Base-by-base conservation (phyloP, 2,888 invertebrate genomes). In the Dexiosoma caninum region DNA sequence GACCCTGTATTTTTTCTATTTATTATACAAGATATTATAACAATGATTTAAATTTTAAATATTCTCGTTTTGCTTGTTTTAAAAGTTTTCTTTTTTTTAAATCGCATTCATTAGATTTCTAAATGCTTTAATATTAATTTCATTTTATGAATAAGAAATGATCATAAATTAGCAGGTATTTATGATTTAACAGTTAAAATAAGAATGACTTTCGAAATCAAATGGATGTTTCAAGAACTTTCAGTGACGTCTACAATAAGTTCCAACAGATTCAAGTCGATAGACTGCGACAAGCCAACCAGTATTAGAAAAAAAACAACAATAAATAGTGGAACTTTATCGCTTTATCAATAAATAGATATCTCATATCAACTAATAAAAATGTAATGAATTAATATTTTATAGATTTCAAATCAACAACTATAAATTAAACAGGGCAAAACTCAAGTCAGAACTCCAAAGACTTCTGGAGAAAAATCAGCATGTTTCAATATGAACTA, bases 311-410 rank as follows among this genome's bases (percentile, higher is more conserved):
- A 71, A 8, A 51, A 12, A 49, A 32, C 19, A 30, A 27, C 51
- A 42, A 40, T 44, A 49, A 40, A 57, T 23, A 27, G 35, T 21
- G 35, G 51, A 60, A 67, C 23, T 60, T 67, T 75, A 59, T 49
- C 55, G 32, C 66, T 51, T 75, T 67, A 59, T 59, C 66, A 59
- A 21, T 12, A 51, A 37, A 32, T 37, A 14, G 6, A 60, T 60
- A 66, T 76, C 66, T 62, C 21, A 69, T 44, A 55, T 72, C 5
- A 49, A 32, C 30, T 49, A 69, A 77, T 81, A 77, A 81, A 81
- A 77, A 46, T 72, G 42, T 69, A 81, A 81, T 81, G 62, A 81
- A 77, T 72, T 81, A 69, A 72, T 72, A 81, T 81, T 81, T 76
- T 80, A 71, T 60, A 66, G 71, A 67, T 59, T 51, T 55, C 0